Percentiles rank a stretch among this genome's conserved stretches.
Evolutionary conservation across 2,888 invertebrate genomes (phyloP).

Genomic region (Amphipyra berbera): DNA sequence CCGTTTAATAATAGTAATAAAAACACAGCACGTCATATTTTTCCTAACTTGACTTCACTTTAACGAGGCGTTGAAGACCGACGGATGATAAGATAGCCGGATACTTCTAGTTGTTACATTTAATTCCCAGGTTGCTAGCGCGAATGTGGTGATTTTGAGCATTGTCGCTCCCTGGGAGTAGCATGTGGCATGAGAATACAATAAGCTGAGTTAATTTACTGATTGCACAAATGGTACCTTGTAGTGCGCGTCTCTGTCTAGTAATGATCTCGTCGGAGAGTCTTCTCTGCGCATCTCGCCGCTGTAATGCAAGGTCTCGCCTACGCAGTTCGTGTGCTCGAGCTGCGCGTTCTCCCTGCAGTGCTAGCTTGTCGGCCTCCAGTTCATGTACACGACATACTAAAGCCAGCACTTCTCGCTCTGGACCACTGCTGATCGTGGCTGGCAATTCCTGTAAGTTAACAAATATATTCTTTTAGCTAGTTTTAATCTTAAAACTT

Average conservation of each 20-base stretch:
- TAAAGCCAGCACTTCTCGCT: slow-evolving; percentile 96
- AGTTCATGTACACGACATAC: slow-evolving; percentile 97
- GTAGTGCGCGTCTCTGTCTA: slow-evolving; percentile 95
- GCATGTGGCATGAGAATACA: no score
- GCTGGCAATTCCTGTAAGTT: slow-evolving; percentile 94
- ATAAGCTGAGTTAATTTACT: neutral
- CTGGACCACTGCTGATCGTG: slow-evolving; percentile 95
- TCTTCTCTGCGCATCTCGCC: slow-evolving; percentile 95
- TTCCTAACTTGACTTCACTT: no score
- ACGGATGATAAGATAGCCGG: no score
- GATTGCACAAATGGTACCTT: slow-evolving; percentile 88
- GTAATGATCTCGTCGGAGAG: slow-evolving; percentile 98
- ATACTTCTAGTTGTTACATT: no score
- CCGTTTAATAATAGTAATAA: no score
- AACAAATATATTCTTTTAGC: no score
- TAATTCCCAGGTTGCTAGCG: no score
- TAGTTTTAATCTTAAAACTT: no score
- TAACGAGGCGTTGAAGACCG: no score
- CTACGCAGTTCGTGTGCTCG: slow-evolving; percentile 96
- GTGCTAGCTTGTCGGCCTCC: slow-evolving; percentile 97
- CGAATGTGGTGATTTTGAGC: no score
- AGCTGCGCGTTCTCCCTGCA: slow-evolving; percentile 96
- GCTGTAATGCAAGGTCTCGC: slow-evolving; percentile 94
- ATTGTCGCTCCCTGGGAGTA: no score
- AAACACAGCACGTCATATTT: no score